A percentile compares a stretch with the other conserved stretches of the same genome.
Evolutionary conservation across 2,797 vertebrate genomes (phyloP).

Genomic region (Galagoides demidoff): DNA sequence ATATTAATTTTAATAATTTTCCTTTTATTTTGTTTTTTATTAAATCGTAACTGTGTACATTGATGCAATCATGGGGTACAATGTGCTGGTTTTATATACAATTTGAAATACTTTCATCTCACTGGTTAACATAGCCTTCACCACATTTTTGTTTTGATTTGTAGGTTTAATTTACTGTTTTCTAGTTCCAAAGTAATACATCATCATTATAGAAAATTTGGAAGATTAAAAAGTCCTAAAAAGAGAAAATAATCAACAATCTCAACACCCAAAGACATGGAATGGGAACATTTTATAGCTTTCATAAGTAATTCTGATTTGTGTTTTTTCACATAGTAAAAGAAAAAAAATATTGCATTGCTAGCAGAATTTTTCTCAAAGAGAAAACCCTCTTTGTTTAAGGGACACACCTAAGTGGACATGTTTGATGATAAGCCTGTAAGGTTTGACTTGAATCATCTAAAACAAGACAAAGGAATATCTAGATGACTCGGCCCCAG

Average conservation of each 20-base stretch:
- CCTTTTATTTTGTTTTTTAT: neutral
- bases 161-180: neutral
- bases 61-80: too few relatives aligned
- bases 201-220: constrained; percentile 16
- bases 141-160: neutral
- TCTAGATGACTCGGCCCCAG: neutral
- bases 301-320: constrained; percentile 40
- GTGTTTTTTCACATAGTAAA: neutral
- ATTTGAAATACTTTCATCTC: too few relatives aligned
- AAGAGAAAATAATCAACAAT: constrained; percentile 4
- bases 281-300: neutral
- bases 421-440: neutral
- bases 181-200: constrained; percentile 23
- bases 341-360: neutral
- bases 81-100: too few relatives aligned
- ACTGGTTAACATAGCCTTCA: too few relatives aligned
- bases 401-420: neutral
- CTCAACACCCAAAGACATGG: neutral
- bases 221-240: neutral
- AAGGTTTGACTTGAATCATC: neutral
- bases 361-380: constrained; percentile 16
- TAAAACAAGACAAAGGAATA: constrained; percentile 15
- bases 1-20: constrained; percentile 21
- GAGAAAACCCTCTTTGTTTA: constrained; percentile 40
- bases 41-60: too few relatives aligned